A percentile compares a stretch with the other conserved stretches of the same genome.
Conservation (phyloP, 2,888 invertebrate genomes). For the Mesorhabditis belari region DNA sequence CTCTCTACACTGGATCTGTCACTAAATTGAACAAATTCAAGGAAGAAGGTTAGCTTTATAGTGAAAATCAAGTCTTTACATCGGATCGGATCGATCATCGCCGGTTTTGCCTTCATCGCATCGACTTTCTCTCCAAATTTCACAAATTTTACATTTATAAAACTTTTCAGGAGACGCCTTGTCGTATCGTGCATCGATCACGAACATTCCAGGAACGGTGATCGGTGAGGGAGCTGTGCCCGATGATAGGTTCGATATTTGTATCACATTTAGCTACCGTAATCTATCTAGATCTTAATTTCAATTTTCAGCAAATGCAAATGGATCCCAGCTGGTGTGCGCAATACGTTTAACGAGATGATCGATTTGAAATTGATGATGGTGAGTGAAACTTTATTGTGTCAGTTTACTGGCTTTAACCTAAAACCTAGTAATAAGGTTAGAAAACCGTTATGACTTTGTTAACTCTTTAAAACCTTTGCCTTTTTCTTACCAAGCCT, state of each 20-base stretch:
- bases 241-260: too few species aligned
- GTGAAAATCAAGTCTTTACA: not conserved
- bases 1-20: slow-evolving; percentile 93
- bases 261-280: too few species aligned
- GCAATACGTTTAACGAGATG: slow-evolving; percentile 48
- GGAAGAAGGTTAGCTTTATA: slow-evolving; percentile 33
- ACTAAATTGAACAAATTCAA: slow-evolving; percentile 80
- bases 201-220: slow-evolving; percentile 29
- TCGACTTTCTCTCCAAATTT: slow-evolving; percentile 76
- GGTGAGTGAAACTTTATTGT: too few species aligned
- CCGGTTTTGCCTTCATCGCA: slow-evolving; percentile 54
- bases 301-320: slow-evolving; percentile 33
- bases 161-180: slow-evolving; percentile 57
- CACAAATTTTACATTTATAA: slow-evolving; percentile 75
- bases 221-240: slow-evolving; percentile 31
- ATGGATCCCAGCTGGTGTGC: slow-evolving; percentile 41
- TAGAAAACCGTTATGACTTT: too few species aligned
- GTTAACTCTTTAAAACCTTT: too few species aligned
- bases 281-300: not conserved
- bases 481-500: too few species aligned
- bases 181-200: slow-evolving; percentile 23
- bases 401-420: too few species aligned
- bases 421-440: too few species aligned
- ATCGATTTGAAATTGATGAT: slow-evolving; percentile 47
- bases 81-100: slow-evolving; percentile 64